A percentile compares a stretch with the other conserved stretches of the same genome.
Evolutionary conservation across 2,888 invertebrate genomes (phyloP).

Genomic region (Drosophila fungiperda): DNA sequence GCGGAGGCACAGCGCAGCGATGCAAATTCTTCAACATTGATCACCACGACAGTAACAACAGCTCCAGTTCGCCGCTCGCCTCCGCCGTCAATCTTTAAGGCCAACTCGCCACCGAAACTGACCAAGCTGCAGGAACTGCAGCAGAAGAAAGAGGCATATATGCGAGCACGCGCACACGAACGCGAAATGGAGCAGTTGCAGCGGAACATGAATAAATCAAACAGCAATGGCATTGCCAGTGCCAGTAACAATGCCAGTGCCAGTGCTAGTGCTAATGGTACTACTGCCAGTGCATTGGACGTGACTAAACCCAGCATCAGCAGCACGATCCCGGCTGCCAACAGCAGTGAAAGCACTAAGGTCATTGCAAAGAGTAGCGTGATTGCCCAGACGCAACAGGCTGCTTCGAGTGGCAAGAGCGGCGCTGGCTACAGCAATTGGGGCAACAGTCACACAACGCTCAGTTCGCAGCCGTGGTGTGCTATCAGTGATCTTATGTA

Average conservation of each 20-base stretch:
- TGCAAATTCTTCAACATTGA: slow-evolving; percentile 4
- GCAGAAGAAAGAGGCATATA: slow-evolving; percentile 70
- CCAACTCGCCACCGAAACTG: slow-evolving; percentile 62
- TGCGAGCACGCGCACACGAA: slow-evolving; percentile 68
- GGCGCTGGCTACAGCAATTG: slow-evolving; percentile 75
- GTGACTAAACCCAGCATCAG: not conserved
- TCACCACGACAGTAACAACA: not conserved
- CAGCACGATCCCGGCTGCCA: slow-evolving; percentile 2
- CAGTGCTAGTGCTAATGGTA: not conserved
- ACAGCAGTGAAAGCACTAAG: slow-evolving; percentile 4
- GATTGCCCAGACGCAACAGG: slow-evolving; percentile 15
- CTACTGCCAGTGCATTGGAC: not conserved
- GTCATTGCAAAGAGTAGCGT: slow-evolving; percentile 24
- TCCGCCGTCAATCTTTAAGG: slow-evolving; percentile 53
- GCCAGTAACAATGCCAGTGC: slow-evolving; percentile 23
- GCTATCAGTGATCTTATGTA: slow-evolving; percentile 81
- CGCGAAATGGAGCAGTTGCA: slow-evolving; percentile 72
- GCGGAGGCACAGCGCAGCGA: slow-evolving; percentile 26
- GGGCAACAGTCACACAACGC: slow-evolving; percentile 70
- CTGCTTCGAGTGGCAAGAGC: slow-evolving; percentile 29
- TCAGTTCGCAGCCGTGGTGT: slow-evolving; percentile 77
- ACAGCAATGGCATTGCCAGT: slow-evolving; percentile 15
- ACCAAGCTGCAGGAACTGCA: slow-evolving; percentile 71
- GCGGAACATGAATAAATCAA: slow-evolving; percentile 38
- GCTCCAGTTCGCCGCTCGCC: slow-evolving; percentile 35